These are phyloP conservation scores for Hetaerina titia DNA, from an alignment of 2,888 invertebrate species.

Conservation along the genomic window DNA sequence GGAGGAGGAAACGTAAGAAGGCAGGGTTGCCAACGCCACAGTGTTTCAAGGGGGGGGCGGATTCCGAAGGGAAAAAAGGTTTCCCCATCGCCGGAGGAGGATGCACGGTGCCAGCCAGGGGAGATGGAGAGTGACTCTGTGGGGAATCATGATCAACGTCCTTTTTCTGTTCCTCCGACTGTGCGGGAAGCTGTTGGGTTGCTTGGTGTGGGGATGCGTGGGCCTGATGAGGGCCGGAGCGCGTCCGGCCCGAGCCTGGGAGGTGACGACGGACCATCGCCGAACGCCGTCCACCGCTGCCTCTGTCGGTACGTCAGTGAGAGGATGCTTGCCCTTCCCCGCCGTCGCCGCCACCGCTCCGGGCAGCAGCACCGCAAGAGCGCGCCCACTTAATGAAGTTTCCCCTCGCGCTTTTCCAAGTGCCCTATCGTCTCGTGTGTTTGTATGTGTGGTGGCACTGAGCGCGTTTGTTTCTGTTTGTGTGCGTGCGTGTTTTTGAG, in stretches of 20 bases:
- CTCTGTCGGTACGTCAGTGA: neutral
- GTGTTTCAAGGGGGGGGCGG: neutral
- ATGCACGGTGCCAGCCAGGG: neutral
- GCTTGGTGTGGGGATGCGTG: neutral
- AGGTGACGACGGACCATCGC: neutral
- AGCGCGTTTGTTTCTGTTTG: neutral
- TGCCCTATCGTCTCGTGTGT: neutral
- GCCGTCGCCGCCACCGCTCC: neutral
- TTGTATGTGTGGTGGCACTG: neutral
- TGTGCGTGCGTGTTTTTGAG: neutral
- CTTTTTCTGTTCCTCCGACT: neutral
- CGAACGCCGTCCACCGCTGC: neutral
- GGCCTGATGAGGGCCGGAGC: neutral
- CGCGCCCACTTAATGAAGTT: neutral
- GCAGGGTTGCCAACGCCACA: neutral
- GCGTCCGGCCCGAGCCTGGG: neutral
- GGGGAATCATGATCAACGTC: neutral
- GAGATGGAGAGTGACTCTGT: neutral
- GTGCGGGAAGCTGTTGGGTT: neutral
- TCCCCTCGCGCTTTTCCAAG: neutral
- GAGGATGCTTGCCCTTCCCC: neutral
- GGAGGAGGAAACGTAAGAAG: constrained; percentile 21
- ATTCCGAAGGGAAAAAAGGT: neutral
- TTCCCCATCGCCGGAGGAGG: neutral
- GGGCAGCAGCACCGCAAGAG: neutral